Percentiles rank a stretch among this genome's conserved stretches.
phyloP scores from a whole-genome alignment of 2,888 invertebrate genomes.

The Argynnis bischoffii region DNA sequence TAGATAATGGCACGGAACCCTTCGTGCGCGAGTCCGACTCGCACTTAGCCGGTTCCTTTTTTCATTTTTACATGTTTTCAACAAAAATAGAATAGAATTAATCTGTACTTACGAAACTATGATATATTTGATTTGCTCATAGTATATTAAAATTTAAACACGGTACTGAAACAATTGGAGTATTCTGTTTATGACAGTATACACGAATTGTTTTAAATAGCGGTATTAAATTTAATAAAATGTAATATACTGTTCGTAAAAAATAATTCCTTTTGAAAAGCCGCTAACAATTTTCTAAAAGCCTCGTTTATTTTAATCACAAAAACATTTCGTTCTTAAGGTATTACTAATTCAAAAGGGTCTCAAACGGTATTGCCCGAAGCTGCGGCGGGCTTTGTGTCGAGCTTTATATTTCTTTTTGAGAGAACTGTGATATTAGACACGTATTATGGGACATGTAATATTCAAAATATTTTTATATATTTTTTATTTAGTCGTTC shows the following conservation, averaged over 20 bases:
- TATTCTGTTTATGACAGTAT: too few relatives aligned
- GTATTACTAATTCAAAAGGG: constrained; percentile 23
- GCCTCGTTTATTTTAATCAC: constrained; percentile 23
- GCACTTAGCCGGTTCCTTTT: too few relatives aligned
- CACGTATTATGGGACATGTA: constrained; percentile 6
- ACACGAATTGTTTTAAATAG: too few relatives aligned
- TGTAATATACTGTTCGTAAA: background rate
- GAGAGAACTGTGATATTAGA: constrained; percentile 18
- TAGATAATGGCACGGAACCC: too few relatives aligned
- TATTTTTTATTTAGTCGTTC: background rate
- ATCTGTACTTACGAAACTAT: too few relatives aligned
- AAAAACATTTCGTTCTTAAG: constrained; percentile 23
- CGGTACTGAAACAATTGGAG: too few relatives aligned
- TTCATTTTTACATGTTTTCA: too few relatives aligned
- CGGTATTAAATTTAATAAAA: too few relatives aligned
- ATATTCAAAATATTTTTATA: background rate
- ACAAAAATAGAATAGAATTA: too few relatives aligned
- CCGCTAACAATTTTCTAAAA: constrained; percentile 18
- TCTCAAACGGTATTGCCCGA: constrained; percentile 11
- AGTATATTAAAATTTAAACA: too few relatives aligned
- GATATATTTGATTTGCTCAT: too few relatives aligned
- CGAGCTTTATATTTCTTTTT: constrained; percentile 18
- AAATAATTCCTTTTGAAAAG: constrained; percentile 12
- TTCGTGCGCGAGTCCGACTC: too few relatives aligned
- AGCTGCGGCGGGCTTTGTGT: constrained; percentile 17